These are phyloP conservation scores for Saguinus midas DNA, from an alignment of 2,113 vertebrate genomes.

Conservation along the genomic window DNA sequence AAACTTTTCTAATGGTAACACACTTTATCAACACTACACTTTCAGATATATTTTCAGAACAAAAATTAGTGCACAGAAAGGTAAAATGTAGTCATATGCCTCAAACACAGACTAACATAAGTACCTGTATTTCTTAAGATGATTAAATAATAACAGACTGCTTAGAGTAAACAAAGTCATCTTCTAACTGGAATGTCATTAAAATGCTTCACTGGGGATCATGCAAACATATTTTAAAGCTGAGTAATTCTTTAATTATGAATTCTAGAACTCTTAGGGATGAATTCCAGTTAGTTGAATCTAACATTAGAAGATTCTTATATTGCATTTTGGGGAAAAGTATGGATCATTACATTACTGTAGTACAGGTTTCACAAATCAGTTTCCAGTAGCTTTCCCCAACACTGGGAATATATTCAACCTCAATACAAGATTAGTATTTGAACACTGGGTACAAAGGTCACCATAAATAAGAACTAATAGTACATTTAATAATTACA, in stretches of 20 bases:
- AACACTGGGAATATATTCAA: background rate
- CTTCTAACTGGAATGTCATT: background rate
- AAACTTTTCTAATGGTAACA: background rate
- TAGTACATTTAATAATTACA: conserved; percentile 18
- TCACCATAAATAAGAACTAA: conserved; percentile 24
- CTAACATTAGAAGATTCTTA: background rate
- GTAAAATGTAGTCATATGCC: background rate
- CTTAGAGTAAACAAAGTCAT: background rate
- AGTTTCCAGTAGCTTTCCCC: background rate
- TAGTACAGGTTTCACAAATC: background rate
- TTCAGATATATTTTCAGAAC: background rate
- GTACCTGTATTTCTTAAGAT: background rate
- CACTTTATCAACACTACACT: background rate
- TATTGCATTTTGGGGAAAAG: background rate
- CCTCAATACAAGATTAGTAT: background rate
- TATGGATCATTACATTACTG: background rate
- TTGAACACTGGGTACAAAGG: background rate
- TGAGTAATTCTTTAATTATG: background rate
- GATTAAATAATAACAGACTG: background rate
- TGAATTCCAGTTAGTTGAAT: background rate
- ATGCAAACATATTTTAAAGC: background rate
- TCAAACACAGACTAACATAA: background rate
- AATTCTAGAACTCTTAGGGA: background rate
- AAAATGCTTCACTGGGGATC: background rate
- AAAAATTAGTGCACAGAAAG: conserved; percentile 13